These are phyloP conservation scores for Excalfactoria chinensis DNA, from an alignment of 2,113 vertebrate genomes.

Conservation along the genomic window DNA sequence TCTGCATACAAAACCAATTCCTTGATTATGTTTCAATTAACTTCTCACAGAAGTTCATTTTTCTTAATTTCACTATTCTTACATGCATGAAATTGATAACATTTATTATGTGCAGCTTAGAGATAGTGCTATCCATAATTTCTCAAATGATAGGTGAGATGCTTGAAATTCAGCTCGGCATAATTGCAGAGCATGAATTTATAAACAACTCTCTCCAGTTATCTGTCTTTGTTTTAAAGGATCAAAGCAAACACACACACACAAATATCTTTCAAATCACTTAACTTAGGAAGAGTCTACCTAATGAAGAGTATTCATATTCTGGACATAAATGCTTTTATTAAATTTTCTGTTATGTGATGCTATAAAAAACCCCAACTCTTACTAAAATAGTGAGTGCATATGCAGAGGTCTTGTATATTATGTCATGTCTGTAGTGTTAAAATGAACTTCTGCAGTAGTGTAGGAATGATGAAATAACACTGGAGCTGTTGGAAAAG, in stretches of 20 bases:
- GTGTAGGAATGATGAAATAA: not conserved
- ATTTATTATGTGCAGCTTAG: not conserved
- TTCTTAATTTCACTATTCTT: constrained; percentile 6
- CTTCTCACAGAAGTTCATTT: not conserved
- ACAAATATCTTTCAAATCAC: not conserved
- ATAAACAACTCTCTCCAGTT: not conserved
- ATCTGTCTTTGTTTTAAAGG: not conserved
- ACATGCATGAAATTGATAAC: not conserved
- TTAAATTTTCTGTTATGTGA: not conserved
- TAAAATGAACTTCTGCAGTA: not conserved
- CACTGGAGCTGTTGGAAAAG: not conserved
- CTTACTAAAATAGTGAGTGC: not conserved
- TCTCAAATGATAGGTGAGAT: not conserved
- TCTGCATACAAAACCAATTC: not conserved
- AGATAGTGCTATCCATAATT: not conserved
- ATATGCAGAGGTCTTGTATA: not conserved
- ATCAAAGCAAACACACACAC: not conserved
- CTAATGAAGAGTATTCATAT: not conserved
- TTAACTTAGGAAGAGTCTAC: not conserved
- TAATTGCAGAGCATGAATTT: not conserved
- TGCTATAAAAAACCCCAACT: not conserved
- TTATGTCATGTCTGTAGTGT: fast-evolving
- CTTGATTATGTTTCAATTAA: not conserved
- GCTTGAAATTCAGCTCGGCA: not conserved
- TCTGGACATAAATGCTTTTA: not conserved